Evolutionary conservation across 37 sponge, comb jelly and placozoan genomes (phyloP).

Genomic region (Corticium candelabrum): DNA sequence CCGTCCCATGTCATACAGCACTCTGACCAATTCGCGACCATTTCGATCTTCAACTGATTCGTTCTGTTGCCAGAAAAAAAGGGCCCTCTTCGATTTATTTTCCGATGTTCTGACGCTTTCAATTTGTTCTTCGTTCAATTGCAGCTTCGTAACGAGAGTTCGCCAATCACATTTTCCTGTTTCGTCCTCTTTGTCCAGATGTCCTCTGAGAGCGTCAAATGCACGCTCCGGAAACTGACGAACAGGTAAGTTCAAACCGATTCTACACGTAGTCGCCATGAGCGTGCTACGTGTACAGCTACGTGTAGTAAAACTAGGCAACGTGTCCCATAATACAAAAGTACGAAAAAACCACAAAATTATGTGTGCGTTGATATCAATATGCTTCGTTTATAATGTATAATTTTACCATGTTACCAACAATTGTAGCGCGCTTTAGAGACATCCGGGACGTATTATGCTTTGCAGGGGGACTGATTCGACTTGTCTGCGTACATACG

Average conservation of each 20-base stretch:
- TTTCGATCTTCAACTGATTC: background rate
- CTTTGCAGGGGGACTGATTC: background rate
- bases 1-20: background rate
- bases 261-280: too few species aligned
- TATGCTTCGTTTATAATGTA: too few species aligned
- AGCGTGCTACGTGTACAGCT: too few species aligned
- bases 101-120: background rate
- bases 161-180: background rate
- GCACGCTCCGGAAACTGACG: background rate
- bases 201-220: background rate
- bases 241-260: background rate
- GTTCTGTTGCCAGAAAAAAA: background rate
- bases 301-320: too few species aligned
- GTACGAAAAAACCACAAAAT: too few species aligned
- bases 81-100: background rate
- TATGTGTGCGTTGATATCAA: too few species aligned
- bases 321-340: too few species aligned
- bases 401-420: too few species aligned
- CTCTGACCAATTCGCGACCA: background rate
- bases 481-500: conserved; percentile 51
- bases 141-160: background rate
- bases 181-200: background rate
- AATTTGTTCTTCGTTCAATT: background rate
- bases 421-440: too few species aligned
- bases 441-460: too few species aligned